Percentiles rank a stretch among this genome's conserved stretches.
Evolutionary conservation across 2,113 vertebrate genomes (phyloP).

Genomic region (Cricetomys ansorgei): DNA sequence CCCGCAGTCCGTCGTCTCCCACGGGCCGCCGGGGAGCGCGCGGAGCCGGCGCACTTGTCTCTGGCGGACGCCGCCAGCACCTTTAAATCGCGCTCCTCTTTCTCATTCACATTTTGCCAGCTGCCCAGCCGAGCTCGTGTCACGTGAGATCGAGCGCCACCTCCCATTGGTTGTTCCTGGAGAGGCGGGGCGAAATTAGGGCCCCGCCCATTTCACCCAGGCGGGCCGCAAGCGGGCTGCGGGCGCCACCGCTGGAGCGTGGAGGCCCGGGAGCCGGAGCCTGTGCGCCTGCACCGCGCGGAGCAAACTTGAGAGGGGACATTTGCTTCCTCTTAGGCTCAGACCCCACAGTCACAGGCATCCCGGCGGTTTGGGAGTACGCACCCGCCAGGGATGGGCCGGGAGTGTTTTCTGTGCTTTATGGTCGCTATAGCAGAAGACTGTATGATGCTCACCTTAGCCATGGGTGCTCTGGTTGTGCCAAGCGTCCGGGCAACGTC

Average conservation of each 20-base stretch:
- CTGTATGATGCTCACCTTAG: not conserved
- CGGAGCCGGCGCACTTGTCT: conserved; percentile 66
- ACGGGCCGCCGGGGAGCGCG: conserved; percentile 66
- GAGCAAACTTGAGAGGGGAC: conserved; percentile 44
- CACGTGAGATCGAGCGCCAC: conserved; percentile 75
- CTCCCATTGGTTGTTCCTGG: conserved; percentile 72
- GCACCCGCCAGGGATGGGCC: not conserved
- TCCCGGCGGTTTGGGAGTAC: not conserved
- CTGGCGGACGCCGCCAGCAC: conserved; percentile 82
- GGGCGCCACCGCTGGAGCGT: conserved; percentile 38
- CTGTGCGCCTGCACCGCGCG: not conserved
- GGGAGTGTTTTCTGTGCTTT: not conserved
- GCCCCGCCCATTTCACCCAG: not conserved
- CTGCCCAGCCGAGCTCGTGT: conserved; percentile 79
- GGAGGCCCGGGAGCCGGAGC: not conserved
- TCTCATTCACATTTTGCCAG: conserved; percentile 90
- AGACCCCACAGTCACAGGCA: not conserved
- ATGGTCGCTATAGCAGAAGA: not conserved
- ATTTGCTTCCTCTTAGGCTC: not conserved
- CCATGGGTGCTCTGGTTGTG: not conserved
- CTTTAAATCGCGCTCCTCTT: conserved; percentile 94
- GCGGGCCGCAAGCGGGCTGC: not conserved
- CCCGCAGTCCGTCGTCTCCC: conserved; percentile 15
- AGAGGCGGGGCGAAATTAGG: not conserved
- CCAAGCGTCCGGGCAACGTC: not conserved